Base-by-base conservation (phyloP, 1,140 invertebrate species). In the Bactericera cockerelli region DNA sequence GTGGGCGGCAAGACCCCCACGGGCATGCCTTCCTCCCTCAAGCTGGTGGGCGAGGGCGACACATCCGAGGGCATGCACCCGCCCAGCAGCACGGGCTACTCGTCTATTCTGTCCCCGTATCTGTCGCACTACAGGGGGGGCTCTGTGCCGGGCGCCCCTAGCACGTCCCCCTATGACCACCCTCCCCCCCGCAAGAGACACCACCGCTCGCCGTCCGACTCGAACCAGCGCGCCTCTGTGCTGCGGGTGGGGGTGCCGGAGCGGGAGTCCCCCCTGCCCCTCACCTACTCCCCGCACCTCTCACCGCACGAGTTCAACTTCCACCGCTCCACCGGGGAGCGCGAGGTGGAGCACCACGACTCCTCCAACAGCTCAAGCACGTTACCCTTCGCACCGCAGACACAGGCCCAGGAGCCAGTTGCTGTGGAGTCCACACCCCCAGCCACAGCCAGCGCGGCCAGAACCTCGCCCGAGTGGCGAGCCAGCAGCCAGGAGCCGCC, bases 221-320 rank as follows among this genome's bases (percentile, higher is more conserved):
- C 75, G 65, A 61, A 77, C 64, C 66, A 72, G 57, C 68, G 78
- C 66, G 81, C 81, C 4, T 83, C 82, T 59, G 77, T 84, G 31
- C 71, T 83, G n/a, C 70, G 83, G 56, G 80, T 81, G 63, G 79
- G 79, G 13, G 68, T 67, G 64, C 64, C 62, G 4, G 62, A 66
- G 31, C 49, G 63, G 11, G 63, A 66, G 55, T 59, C 63, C 16
- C 62, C 62, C 10, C 21, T 65, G 19, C 62, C 63, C 33, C 36
- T 57, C 13, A 57, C 54, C 3, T 63, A 54, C 14, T 21, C 16
- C 2, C 62, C 26, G 16, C 53, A 33, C 21, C 38, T 53, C 14
- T 57, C 57, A 11, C 63, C 62, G 38, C 58, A 54, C 13, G 36
- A 57, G 16, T 54, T 39, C n/a, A 26, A 10, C 6, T 31, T 33